Percentiles rank a stretch among this genome's conserved stretches.
These are phyloP conservation scores for Stegostoma tigrinum DNA, from an alignment of 2,113 vertebrate species.

Conservation along the genomic window DNA sequence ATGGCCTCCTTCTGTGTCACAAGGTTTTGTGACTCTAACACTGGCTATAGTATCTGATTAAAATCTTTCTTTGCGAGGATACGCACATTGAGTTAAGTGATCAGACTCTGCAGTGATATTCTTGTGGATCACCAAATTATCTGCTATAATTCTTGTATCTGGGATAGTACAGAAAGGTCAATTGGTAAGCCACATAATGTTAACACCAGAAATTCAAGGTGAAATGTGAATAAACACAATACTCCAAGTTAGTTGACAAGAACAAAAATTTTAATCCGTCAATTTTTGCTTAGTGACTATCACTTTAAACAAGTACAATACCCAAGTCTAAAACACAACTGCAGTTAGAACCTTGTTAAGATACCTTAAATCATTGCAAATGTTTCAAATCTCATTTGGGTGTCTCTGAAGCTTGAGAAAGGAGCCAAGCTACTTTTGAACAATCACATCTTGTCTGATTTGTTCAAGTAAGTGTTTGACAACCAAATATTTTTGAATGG, in stretches of 20 bases:
- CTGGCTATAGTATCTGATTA: neutral
- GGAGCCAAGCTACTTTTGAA: neutral
- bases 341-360: neutral
- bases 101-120: neutral
- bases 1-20: neutral
- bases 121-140: neutral
- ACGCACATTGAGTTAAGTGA: neutral
- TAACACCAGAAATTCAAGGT: neutral
- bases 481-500: constrained; percentile 1
- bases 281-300: neutral
- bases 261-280: neutral
- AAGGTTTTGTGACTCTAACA: neutral
- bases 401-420: neutral
- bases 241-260: neutral
- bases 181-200: neutral
- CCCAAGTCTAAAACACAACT: neutral
- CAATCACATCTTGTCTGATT: neutral
- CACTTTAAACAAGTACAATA: neutral
- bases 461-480: neutral
- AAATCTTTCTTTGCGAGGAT: neutral
- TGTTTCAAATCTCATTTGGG: constrained; percentile 12
- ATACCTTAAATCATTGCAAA: neutral
- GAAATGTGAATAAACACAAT: neutral
- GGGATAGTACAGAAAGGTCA: neutral
- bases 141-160: neutral